Base-by-base conservation (phyloP, 1,140 invertebrate genomes). In the Bombus consobrinus region DNA sequence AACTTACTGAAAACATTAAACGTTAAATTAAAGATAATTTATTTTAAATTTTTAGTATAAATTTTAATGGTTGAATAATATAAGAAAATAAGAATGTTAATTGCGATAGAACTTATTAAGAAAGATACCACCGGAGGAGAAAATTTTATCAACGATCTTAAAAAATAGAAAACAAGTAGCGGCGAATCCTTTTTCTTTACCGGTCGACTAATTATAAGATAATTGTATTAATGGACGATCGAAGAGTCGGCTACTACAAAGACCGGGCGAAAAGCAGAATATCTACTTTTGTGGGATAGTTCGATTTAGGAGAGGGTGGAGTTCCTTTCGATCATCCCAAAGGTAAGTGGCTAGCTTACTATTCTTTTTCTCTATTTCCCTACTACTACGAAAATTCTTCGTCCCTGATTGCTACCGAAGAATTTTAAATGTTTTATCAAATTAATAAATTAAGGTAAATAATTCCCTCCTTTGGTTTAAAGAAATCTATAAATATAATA, bases 161-260 rank as follows among this genome's bases (percentile, higher is more conserved):
- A 81, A 57, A 43, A 81, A 74, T 76, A 76, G 82, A 78, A 88
- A 81, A 89, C 87, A 86, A 80, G 77, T 89, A 89, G 87, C 84
- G 80, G 76, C 85, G 28, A 59, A 75, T 73, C 72, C 76, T 80
- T 89, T 71, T 69, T 77, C 66, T 32, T 62, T 62, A 76, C 64
- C 62, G 37, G 57, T 76, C 88, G 47, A 83, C 88, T 90, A 90
- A 90, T 90, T 90, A 90, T 59, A 57, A 87, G 89, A 87, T 90
- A 89, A 90, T 90, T 89, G 85, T 87, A 87, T 90, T 90, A 90
- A 90, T 90, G 88, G 85, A 77, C 77, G 80, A 89, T 89, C 72
- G 77, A 72, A 81, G 6, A 62, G 88, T 89, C 88, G 88, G 87
- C 88, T 83, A 84, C 81, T 28, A 89, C 88, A 89, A 89, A 89